Evolutionary conservation across 2,797 vertebrate species (phyloP).

Genomic region (Molothrus aeneus): DNA sequence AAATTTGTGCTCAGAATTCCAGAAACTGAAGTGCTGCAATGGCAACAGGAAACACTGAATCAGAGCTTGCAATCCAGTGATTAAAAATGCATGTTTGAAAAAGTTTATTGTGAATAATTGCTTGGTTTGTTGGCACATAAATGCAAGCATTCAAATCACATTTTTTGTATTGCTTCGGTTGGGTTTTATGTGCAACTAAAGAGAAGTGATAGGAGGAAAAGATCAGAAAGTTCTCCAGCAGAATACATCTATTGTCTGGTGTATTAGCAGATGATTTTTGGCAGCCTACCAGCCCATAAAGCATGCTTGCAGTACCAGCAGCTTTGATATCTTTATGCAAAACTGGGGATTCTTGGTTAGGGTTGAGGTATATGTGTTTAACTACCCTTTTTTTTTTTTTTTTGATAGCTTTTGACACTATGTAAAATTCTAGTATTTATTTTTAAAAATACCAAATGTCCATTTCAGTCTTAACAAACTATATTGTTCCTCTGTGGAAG

Average conservation of each 20-base stretch:
- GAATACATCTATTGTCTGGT: background rate
- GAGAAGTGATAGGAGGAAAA: background rate
- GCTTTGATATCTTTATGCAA: slow-evolving; percentile 32
- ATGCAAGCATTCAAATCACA: background rate
- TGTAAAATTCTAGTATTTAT: background rate
- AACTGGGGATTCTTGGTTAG: background rate
- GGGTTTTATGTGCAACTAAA: background rate
- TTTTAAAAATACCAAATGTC: rapidly evolving
- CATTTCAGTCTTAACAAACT: background rate
- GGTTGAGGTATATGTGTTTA: background rate
- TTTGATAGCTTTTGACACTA: background rate
- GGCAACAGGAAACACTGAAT: background rate
- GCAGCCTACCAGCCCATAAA: slow-evolving; percentile 19
- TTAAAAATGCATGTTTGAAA: background rate
- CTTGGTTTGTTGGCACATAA: background rate
- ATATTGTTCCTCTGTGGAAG: background rate
- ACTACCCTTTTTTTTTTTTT: background rate
- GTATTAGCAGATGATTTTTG: slow-evolving; percentile 31
- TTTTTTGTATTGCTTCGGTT: background rate
- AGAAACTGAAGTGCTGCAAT: background rate
- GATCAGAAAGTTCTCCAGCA: slow-evolving; percentile 19
- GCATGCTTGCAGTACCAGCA: background rate
- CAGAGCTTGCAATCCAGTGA: background rate
- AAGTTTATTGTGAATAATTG: background rate
- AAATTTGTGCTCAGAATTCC: background rate